Evolutionary conservation across 2,797 vertebrate genomes (phyloP).

Genomic region (Squalus acanthias): DNA sequence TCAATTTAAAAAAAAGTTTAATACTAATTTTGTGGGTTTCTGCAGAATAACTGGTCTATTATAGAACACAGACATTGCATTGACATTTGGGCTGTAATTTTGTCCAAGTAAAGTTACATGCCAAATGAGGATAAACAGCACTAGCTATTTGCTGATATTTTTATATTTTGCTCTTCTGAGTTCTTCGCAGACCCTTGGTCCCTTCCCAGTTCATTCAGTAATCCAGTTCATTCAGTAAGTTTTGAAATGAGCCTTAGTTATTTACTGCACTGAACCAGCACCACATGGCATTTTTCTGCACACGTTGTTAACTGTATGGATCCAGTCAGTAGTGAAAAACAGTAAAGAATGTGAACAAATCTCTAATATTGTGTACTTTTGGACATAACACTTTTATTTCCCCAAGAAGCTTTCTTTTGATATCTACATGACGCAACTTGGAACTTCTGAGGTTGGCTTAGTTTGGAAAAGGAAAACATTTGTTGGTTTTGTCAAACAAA

Average conservation of each 20-base stretch:
- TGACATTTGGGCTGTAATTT: background rate
- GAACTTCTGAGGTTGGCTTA: background rate
- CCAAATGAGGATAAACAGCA: background rate
- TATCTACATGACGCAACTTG: background rate
- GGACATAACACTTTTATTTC: background rate
- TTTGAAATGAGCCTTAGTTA: conserved; percentile 6
- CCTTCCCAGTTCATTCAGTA: background rate
- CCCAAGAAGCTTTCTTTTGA: background rate
- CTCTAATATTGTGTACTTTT: background rate
- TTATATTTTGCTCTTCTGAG: background rate
- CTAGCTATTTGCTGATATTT: background rate
- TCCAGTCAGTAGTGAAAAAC: conserved; percentile 21
- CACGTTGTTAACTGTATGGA: background rate
- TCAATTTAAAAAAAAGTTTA: background rate
- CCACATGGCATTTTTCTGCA: background rate
- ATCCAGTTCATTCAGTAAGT: background rate
- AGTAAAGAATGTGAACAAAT: conserved; percentile 13
- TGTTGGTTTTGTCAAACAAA: background rate
- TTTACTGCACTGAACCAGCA: background rate
- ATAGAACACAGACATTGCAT: background rate
- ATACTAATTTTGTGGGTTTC: background rate
- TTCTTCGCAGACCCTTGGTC: background rate
- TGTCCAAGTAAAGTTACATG: background rate
- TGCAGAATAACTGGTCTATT: background rate
- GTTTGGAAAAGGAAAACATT: conserved; percentile 1